A percentile compares a stretch with the other conserved stretches of the same genome.
These are phyloP conservation scores for Daktulosphaira vitifoliae DNA, from an alignment of 1,140 invertebrate species.

Conservation along the genomic window DNA sequence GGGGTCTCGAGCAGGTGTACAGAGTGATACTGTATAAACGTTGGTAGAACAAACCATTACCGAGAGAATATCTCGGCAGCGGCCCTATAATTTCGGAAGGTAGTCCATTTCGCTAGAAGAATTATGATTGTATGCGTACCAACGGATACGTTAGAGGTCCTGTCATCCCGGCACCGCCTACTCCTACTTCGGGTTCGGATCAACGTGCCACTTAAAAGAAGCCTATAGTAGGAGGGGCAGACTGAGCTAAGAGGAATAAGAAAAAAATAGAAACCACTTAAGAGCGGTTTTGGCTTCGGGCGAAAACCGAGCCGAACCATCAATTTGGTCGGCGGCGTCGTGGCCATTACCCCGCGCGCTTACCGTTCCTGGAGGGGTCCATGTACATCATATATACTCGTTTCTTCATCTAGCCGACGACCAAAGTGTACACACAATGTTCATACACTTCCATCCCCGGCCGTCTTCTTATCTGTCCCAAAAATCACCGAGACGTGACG, in stretches of 20 bases:
- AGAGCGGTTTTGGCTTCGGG: slow-evolving; percentile 24
- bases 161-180: slow-evolving; percentile 30
- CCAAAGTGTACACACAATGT: slow-evolving; percentile 1
- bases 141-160: slow-evolving; percentile 17
- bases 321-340: slow-evolving; percentile 28
- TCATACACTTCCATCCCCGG: neutral
- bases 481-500: slow-evolving; percentile 21
- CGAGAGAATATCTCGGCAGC: neutral
- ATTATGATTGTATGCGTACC: slow-evolving; percentile 17
- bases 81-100: slow-evolving; percentile 31
- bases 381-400: neutral
- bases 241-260: neutral
- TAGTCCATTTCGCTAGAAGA: slow-evolving; percentile 26
- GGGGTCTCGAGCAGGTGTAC: slow-evolving; percentile 9
- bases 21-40: slow-evolving; percentile 30
- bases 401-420: slow-evolving; percentile 6
- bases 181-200: slow-evolving; percentile 15
- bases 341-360: slow-evolving; percentile 25
- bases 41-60: slow-evolving; percentile 30
- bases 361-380: slow-evolving; percentile 1
- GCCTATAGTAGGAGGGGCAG: slow-evolving; percentile 10
- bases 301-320: slow-evolving; percentile 25
- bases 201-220: slow-evolving; percentile 30
- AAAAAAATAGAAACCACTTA: slow-evolving; percentile 26
- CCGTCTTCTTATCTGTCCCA: slow-evolving; percentile 9